Base-by-base conservation (phyloP, 2,113 vertebrate genomes). In the Otis tarda region DNA sequence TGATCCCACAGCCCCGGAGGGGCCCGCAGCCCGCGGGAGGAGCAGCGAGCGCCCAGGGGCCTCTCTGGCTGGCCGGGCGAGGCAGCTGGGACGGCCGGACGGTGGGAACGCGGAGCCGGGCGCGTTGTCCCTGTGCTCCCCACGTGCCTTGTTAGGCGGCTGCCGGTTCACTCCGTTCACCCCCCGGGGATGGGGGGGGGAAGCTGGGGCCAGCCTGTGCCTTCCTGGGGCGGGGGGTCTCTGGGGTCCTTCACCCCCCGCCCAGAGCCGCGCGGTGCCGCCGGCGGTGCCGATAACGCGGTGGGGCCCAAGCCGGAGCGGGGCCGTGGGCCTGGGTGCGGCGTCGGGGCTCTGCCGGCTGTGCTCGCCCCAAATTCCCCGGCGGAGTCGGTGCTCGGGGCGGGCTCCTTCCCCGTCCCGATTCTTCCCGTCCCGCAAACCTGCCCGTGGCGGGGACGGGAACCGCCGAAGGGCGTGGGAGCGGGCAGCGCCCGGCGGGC, bases 51-150 rank as follows among this genome's bases (percentile, higher is more conserved):
- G 8, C 43, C 2, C 1, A 12, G 60, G 65, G 4, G 43, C 69
- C 5, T 21, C 12, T 10, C 8, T 0, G 0, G 52, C 49, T 1
- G 0, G 21, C 63, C 14, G 4, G 45, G 45, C 35, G 8, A 59
- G 60, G 60, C 49, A 28, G 59, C 2, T 6, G 59, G 33, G 69
- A 37, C 4, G 1, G 53, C 49, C 23, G 14, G 80, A 52, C 10
- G 1, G 35, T 17, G 25, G 71, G 61, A 59, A 11, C 2, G 6
- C 10, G 41, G 49, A 35, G 65, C 47, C 28, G 3, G 20, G 14
- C 2, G 5, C 71, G 28, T n/a, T 2, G 2, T 49, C 59, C n/a
- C 39, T 7, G 12, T 24, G 59, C 25, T 31, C 7, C 4, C 1
- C 0, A 20, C 0, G 24, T 87, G 90, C 90, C 93, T 94, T 73